Percentiles rank a stretch among this genome's conserved stretches.
These are phyloP conservation scores for Orientallactaga sibirica DNA, from an alignment of 2,797 vertebrate genomes.

Conservation along the genomic window DNA sequence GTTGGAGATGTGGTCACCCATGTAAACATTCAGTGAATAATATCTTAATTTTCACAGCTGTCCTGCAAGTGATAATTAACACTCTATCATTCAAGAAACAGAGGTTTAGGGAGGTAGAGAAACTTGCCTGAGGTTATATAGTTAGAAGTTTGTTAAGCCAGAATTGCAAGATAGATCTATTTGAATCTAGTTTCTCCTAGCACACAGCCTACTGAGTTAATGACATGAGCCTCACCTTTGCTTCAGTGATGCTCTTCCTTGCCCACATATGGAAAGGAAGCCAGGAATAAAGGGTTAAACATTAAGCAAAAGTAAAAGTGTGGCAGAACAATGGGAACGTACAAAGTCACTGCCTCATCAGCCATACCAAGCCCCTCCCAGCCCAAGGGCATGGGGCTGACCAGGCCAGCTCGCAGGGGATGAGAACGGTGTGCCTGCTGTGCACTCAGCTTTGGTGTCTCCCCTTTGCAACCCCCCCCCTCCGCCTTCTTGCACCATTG, in stretches of 20 bases:
- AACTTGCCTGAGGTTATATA: background rate
- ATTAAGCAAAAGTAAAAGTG: too few relatives aligned
- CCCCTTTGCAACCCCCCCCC: too few relatives aligned
- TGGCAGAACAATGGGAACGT: too few relatives aligned
- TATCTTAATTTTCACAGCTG: background rate
- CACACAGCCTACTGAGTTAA: background rate
- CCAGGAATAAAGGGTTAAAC: too few relatives aligned
- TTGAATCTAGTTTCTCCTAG: constrained; percentile 8
- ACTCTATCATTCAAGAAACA: constrained; percentile 5
- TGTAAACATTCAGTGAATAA: background rate
- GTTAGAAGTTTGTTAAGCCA: constrained; percentile 36
- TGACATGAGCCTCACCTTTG: background rate
- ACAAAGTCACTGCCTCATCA: too few relatives aligned
- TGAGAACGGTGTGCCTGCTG: too few relatives aligned
- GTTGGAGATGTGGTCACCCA: background rate
- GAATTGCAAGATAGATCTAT: constrained; percentile 47
- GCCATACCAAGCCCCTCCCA: too few relatives aligned
- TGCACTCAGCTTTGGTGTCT: too few relatives aligned
- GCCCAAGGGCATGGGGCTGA: too few relatives aligned
- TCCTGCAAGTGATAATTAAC: background rate
- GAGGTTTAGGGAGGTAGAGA: constrained; percentile 21
- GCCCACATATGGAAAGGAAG: background rate
- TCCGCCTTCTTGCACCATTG: too few relatives aligned
- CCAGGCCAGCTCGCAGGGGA: too few relatives aligned
- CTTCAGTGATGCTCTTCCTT: background rate